Conservation (phyloP, 2,797 vertebrate genomes). For the Sphenodon punctatus region DNA sequence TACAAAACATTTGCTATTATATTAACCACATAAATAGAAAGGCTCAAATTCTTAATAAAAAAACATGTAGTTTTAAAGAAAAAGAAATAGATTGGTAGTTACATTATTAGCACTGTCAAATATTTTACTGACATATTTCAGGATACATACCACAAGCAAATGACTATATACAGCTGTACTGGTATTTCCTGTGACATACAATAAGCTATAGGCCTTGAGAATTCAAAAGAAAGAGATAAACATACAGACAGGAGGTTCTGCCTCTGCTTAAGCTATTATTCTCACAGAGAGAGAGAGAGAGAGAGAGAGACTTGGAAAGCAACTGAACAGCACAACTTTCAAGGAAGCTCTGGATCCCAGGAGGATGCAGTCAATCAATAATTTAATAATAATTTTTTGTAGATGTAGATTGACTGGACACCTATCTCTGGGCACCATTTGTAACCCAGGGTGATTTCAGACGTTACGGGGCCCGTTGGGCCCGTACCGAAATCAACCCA, state of each 20-base stretch:
- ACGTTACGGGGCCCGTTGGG: no score
- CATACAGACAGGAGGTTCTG: conserved; percentile 51
- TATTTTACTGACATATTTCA: conserved; percentile 35
- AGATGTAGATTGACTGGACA: no score
- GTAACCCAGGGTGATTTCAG: no score
- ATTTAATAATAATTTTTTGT: no score
- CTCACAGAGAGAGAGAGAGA: conserved; percentile 64
- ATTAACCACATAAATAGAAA: conserved; percentile 33
- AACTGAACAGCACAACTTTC: no score
- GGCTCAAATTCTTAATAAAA: conserved; percentile 28
- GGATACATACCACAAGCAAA: conserved; percentile 33
- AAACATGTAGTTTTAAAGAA: conserved; percentile 29
- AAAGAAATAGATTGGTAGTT: conserved; percentile 45
- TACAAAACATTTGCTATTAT: neutral
- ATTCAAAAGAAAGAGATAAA: conserved; percentile 46
- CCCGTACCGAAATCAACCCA: no score
- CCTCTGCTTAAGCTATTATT: conserved; percentile 66
- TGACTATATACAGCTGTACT: conserved; percentile 59
- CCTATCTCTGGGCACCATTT: no score
- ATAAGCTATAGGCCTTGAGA: conserved; percentile 35
- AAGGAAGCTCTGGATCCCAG: no score
- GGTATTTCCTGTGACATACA: conserved; percentile 48
- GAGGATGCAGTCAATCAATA: no score
- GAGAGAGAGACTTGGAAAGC: no score
- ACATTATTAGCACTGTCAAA: conserved; percentile 54